Percentiles rank a stretch among this genome's conserved stretches.
Conservation (phyloP, 2,888 invertebrate species). For the Acronicta leporina region DNA sequence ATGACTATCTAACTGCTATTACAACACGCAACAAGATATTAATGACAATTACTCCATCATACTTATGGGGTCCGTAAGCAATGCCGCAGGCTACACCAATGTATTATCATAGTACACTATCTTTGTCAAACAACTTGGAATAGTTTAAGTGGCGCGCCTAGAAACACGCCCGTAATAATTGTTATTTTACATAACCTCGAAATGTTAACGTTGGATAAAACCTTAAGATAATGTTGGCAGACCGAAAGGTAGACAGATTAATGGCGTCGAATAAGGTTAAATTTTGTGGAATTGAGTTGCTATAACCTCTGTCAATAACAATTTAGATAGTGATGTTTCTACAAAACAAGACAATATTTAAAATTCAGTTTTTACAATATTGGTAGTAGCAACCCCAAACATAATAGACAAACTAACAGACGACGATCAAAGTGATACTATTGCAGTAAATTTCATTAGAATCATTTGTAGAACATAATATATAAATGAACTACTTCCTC, state of each 20-base stretch:
- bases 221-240: conserved; percentile 7
- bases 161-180: conserved; percentile 36
- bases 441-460: too few species aligned
- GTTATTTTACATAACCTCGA: conserved; percentile 12
- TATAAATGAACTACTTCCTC: too few species aligned
- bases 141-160: conserved; percentile 35
- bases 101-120: conserved; percentile 25
- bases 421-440: too few species aligned
- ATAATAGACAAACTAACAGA: too few species aligned
- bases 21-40: conserved; percentile 21
- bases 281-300: not conserved
- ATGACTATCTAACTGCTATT: conserved; percentile 5
- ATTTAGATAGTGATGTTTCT: not conserved
- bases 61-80: conserved; percentile 32
- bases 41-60: conserved; percentile 30
- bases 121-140: conserved; percentile 33
- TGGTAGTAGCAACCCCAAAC: too few species aligned
- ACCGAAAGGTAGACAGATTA: not conserved
- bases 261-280: not conserved
- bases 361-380: not conserved
- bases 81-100: conserved; percentile 33
- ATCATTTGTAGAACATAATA: too few species aligned
- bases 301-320: not conserved
- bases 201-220: conserved; percentile 22
- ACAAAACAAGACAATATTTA: not conserved